Percentiles rank a stretch among this genome's conserved stretches.
phyloP scores from a whole-genome alignment of 1,140 invertebrate genomes.

The Dreissena polymorpha region DNA sequence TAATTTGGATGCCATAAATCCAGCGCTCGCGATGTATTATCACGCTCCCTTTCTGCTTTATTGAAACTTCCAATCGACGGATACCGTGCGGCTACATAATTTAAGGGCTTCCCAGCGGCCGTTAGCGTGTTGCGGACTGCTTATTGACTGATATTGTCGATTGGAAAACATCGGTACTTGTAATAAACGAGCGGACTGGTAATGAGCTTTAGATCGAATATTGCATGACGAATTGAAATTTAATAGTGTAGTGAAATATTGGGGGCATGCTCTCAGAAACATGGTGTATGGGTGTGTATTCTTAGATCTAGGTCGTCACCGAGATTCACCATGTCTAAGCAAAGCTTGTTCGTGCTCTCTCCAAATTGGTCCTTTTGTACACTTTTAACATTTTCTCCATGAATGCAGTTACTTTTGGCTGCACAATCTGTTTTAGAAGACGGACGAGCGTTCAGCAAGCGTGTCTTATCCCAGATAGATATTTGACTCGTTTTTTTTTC shows the following conservation, averaged over 20 bases:
- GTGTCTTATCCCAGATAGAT: no score
- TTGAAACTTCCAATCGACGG: conserved; percentile 48
- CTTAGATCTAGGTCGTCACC: no score
- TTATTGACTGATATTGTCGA: conserved; percentile 52
- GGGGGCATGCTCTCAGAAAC: conserved; percentile 19
- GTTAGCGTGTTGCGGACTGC: conserved; percentile 32
- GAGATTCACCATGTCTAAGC: no score
- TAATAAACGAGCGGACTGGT: conserved; percentile 48
- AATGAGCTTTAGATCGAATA: conserved; percentile 41
- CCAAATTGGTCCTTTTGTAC: no score
- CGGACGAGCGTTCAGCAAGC: no score
- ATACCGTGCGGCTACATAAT: conserved; percentile 47
- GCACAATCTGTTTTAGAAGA: no score
- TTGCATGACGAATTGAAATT: conserved; percentile 57
- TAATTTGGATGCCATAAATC: conserved; percentile 56
- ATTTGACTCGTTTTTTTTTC: no score
- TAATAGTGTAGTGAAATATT: conserved; percentile 49
- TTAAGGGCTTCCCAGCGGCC: conserved; percentile 4
- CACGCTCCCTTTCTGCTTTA: conserved; percentile 45
- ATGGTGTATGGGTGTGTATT: no score
- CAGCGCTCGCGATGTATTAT: conserved; percentile 47
- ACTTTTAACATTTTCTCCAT: no score
- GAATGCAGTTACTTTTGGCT: no score
- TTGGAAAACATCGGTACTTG: conserved; percentile 40
- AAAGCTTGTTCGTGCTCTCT: no score